These are phyloP conservation scores for Zeugodacus cucurbitae DNA, from an alignment of 1,140 invertebrate species.

Conservation along the genomic window DNA sequence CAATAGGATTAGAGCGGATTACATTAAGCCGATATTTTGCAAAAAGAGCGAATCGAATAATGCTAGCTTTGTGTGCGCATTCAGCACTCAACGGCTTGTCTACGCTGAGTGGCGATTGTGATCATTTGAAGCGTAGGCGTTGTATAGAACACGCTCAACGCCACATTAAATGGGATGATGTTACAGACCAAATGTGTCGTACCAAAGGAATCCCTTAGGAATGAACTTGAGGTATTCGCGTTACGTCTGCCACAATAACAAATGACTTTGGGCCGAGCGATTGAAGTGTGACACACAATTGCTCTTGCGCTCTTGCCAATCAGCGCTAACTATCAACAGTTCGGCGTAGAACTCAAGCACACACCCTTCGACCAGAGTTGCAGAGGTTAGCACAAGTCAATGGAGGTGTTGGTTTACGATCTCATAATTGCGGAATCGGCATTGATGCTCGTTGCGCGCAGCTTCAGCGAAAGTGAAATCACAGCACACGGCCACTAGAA, in stretches of 20 bases:
- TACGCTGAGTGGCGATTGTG: not conserved
- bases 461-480: constrained; percentile 15
- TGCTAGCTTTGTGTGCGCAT: not conserved
- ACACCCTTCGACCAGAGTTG: not conserved
- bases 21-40: not conserved
- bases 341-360: not conserved
- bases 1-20: not conserved
- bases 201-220: not conserved
- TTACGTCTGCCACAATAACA: not conserved
- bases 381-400: not conserved
- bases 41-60: not conserved
- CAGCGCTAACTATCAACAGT: constrained; percentile 15
- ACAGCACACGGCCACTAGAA: not conserved
- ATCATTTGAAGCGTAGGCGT: not conserved
- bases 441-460: not conserved
- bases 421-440: not conserved
- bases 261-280: not conserved
- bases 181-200: not conserved
- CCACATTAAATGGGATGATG: not conserved
- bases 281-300: constrained; percentile 19
- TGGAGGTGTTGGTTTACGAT: not conserved
- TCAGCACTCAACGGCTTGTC: not conserved
- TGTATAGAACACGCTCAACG: not conserved
- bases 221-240: not conserved
- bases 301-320: constrained; percentile 33